These are phyloP conservation scores for Drosophila seguyi DNA, from an alignment of 1,140 invertebrate genomes.

Conservation along the genomic window DNA sequence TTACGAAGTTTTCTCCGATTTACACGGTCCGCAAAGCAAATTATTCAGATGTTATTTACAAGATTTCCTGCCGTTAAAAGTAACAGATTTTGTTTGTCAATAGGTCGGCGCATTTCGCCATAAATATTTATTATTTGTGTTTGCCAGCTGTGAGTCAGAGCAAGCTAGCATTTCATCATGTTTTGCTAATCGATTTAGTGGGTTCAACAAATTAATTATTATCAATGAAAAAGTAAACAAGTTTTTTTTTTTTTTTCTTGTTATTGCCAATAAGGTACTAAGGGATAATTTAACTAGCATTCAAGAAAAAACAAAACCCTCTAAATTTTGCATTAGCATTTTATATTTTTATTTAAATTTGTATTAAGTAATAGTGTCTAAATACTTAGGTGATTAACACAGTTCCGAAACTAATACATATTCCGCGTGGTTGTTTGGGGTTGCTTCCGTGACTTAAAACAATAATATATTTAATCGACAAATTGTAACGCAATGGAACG, in stretches of 20 bases:
- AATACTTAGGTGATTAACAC: conserved; percentile 84
- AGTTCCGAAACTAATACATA: conserved; percentile 82
- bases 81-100: conserved; percentile 24
- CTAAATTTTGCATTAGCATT: conserved; percentile 50
- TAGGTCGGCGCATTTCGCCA: conserved; percentile 1
- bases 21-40: neutral
- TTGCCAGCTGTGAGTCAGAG: conserved; percentile 10
- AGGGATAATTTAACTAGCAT: neutral
- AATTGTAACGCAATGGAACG: conserved; percentile 54
- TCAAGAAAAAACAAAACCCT: neutral
- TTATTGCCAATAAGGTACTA: neutral
- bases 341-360: conserved; percentile 61
- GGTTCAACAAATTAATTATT: neutral
- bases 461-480: conserved; percentile 65
- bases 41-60: neutral
- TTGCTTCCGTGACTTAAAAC: conserved; percentile 37
- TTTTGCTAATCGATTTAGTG: conserved; percentile 10
- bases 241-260: too few species aligned
- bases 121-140: conserved; percentile 14
- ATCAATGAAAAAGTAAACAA: conserved; percentile 6
- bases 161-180: conserved; percentile 3
- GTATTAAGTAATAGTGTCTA: conserved; percentile 81
- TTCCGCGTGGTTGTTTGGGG: conserved; percentile 38
- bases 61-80: neutral
- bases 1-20: too few species aligned